phyloP scores from a whole-genome alignment of 1,140 invertebrate species.

The Leptoteleia sp. region DNA sequence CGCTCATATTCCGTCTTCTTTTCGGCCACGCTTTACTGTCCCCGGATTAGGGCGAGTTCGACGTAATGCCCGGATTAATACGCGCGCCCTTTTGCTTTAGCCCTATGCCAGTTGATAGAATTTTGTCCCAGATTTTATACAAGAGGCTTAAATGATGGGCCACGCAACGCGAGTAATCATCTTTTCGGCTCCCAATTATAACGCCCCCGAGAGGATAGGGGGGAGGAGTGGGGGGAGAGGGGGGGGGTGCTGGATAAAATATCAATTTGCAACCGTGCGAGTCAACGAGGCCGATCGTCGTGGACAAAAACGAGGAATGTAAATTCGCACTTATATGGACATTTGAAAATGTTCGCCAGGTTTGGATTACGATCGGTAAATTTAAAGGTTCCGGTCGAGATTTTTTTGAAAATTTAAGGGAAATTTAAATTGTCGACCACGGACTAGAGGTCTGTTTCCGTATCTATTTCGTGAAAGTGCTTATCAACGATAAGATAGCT shows the following conservation, averaged over 20 bases:
- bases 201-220: no score
- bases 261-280: constrained; percentile 20
- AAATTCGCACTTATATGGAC: constrained; percentile 10
- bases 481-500: not conserved
- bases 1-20: no score
- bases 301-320: constrained; percentile 3
- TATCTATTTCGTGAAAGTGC: constrained; percentile 32
- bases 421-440: constrained; percentile 21
- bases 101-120: constrained; percentile 76
- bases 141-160: constrained; percentile 45
- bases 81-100: constrained; percentile 68
- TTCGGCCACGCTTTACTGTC: constrained; percentile 47
- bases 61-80: constrained; percentile 78
- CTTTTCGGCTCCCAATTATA: constrained; percentile 21
- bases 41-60: constrained; percentile 57
- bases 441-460: no score
- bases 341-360: constrained; percentile 33
- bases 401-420: constrained; percentile 33
- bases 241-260: constrained; percentile 16
- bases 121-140: constrained; percentile 68
- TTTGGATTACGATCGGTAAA: constrained; percentile 43
- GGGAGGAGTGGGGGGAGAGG: no score
- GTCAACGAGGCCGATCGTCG: constrained; percentile 26
- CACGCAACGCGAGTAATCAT: constrained; percentile 23
- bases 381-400: constrained; percentile 30